A percentile compares a stretch with the other conserved stretches of the same genome.
phyloP scores from a whole-genome alignment of 2,113 vertebrate species.

The Phalacrocorax aristotelis region DNA sequence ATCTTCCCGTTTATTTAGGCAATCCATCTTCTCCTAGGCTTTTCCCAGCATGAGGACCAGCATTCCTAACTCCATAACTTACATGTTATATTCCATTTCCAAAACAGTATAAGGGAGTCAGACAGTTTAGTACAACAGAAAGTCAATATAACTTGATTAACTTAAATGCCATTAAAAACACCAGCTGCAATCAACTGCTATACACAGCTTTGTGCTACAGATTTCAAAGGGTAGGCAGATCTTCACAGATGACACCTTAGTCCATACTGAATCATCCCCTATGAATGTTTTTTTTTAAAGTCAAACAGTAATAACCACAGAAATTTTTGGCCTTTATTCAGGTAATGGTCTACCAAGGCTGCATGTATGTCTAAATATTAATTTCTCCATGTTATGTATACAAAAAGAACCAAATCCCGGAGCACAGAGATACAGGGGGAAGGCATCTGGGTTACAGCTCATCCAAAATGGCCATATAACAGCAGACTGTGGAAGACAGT shows the following conservation, averaged over 20 bases:
- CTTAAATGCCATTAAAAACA: background rate
- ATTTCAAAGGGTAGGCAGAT: background rate
- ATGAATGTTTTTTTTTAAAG: background rate
- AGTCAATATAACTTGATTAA: background rate
- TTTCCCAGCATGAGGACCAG: background rate
- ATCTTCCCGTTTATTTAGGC: background rate
- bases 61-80: background rate
- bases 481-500: background rate
- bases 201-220: background rate
- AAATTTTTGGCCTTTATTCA: background rate
- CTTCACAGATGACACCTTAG: background rate
- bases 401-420: background rate
- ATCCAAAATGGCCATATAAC: background rate
- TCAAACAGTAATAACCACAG: background rate
- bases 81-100: background rate
- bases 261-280: background rate
- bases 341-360: background rate
- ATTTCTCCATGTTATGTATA: background rate
- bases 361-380: background rate
- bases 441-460: background rate
- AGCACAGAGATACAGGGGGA: background rate
- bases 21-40: background rate
- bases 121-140: background rate
- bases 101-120: background rate
- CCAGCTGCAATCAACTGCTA: background rate